A percentile compares a stretch with the other conserved stretches of the same genome.
These are phyloP conservation scores for Campylomormyrus tamandua DNA, from an alignment of 2,113 vertebrate species.

Conservation along the genomic window DNA sequence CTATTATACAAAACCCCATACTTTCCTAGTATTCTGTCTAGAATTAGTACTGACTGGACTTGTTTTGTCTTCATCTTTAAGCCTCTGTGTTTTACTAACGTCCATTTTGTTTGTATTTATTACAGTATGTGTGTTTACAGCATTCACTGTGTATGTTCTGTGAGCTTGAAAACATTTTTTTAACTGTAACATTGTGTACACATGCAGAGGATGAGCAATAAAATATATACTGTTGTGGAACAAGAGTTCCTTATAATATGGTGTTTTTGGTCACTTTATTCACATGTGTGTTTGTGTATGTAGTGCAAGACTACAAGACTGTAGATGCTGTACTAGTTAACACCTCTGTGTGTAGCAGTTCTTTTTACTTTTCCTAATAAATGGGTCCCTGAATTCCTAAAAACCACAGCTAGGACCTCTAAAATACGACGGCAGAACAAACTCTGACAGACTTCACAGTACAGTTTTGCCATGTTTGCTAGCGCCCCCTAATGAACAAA, in stretches of 20 bases:
- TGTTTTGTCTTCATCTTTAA: slow-evolving; percentile 59
- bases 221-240: slow-evolving; percentile 85
- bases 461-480: neutral
- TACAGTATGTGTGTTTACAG: slow-evolving; percentile 62
- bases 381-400: neutral
- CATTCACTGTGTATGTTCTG: slow-evolving; percentile 77
- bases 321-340: no score
- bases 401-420: neutral
- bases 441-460: neutral
- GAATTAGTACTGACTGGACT: slow-evolving; percentile 65
- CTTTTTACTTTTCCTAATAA: neutral
- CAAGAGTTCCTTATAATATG: slow-evolving; percentile 63
- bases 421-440: neutral
- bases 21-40: slow-evolving; percentile 61
- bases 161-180: slow-evolving; percentile 75
- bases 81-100: slow-evolving; percentile 48
- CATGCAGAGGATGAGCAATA: slow-evolving; percentile 87
- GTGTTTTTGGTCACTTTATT: neutral
- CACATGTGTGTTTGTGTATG: neutral
- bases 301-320: neutral
- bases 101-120: slow-evolving; percentile 86
- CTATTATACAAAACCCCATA: slow-evolving; percentile 62
- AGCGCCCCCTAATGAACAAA: neutral
- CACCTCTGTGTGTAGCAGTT: neutral
- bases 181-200: slow-evolving; percentile 62